These are phyloP conservation scores for Ceyx margarethae DNA, from an alignment of 2,113 vertebrate genomes.

Conservation along the genomic window DNA sequence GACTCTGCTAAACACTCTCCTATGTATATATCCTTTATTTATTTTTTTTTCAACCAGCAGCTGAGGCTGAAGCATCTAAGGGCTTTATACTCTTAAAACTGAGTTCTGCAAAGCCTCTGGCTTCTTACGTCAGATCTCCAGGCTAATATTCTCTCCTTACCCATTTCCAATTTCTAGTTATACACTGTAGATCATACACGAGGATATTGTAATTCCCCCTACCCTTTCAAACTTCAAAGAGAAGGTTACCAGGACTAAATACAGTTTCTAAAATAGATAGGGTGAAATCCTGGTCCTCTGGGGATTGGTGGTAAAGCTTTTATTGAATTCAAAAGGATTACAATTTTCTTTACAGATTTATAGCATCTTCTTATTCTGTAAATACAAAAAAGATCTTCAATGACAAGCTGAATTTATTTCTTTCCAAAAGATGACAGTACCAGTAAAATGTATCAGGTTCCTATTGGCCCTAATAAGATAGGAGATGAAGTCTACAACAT, in stretches of 20 bases:
- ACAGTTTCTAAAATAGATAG: rapidly evolving
- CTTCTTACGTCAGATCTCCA: background rate
- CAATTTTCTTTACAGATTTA: background rate
- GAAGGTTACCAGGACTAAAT: background rate
- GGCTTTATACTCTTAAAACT: background rate
- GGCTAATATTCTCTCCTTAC: background rate
- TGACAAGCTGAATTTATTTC: background rate
- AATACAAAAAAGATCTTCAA: background rate
- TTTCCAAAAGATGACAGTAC: background rate
- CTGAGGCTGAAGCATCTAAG: background rate
- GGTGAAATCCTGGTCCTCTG: background rate
- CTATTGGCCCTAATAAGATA: background rate
- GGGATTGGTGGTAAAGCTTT: background rate
- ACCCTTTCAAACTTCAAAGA: background rate
- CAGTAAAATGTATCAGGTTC: background rate
- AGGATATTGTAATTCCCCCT: rapidly evolving
- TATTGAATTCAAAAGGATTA: background rate
- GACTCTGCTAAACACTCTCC: background rate
- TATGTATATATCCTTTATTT: background rate
- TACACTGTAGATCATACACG: background rate
- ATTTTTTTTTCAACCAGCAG: background rate
- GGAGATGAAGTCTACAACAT: background rate
- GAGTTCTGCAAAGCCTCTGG: background rate
- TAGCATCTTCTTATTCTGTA: background rate
- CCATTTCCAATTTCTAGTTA: background rate